These are phyloP conservation scores for Vulpes ferrilata DNA, from an alignment of 2,113 vertebrate genomes.

Conservation along the genomic window DNA sequence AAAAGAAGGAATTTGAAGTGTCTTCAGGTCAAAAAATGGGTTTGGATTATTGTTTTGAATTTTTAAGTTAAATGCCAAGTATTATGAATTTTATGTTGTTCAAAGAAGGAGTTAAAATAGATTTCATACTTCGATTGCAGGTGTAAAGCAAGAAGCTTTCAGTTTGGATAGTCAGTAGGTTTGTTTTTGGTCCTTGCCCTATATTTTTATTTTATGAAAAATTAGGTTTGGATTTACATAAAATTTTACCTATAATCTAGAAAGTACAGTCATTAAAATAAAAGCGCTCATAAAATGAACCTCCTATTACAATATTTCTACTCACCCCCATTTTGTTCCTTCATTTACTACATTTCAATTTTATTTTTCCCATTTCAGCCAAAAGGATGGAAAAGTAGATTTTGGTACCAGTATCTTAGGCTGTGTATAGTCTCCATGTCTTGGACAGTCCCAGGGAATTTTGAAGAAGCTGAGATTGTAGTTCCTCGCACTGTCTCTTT, in stretches of 20 bases:
- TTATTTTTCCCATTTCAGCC: not conserved
- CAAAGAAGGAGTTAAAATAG: not conserved
- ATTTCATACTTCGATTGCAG: not conserved
- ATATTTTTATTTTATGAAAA: not conserved
- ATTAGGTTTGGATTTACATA: not conserved
- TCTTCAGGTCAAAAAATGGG: not conserved
- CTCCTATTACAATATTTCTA: not conserved
- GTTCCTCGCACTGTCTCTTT: not conserved
- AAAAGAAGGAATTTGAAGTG: constrained; percentile 33
- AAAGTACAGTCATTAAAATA: not conserved
- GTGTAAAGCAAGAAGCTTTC: not conserved
- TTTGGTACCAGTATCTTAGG: not conserved
- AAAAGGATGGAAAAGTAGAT: not conserved
- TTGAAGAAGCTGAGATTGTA: not conserved
- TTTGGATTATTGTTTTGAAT: not conserved
- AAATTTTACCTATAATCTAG: not conserved
- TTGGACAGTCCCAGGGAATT: not conserved
- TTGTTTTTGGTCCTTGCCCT: not conserved
- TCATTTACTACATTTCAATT: not conserved
- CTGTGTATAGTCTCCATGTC: not conserved
- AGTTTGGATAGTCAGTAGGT: not conserved
- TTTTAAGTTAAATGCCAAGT: not conserved
- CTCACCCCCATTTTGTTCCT: not conserved
- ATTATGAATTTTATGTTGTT: not conserved
- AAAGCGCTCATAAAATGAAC: not conserved